A percentile compares a stretch with the other conserved stretches of the same genome.
These are phyloP conservation scores for Acrocephalus scirpaceus DNA, from an alignment of 2,797 vertebrate species.

Conservation along the genomic window DNA sequence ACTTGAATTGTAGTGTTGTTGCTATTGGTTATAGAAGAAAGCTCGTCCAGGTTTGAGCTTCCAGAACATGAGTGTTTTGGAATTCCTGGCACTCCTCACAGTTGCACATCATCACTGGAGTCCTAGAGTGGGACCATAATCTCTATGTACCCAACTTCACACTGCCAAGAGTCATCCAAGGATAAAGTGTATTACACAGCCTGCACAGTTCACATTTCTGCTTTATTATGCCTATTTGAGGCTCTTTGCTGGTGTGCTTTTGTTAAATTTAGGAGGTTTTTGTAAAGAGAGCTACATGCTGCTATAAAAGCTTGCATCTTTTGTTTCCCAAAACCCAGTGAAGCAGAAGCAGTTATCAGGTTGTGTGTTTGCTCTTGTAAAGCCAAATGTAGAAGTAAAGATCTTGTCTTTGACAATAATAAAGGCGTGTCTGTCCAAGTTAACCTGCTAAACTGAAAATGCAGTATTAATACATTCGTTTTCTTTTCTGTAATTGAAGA, in stretches of 20 bases:
- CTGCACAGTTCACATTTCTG: background rate
- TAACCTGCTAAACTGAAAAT: background rate
- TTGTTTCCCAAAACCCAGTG: background rate
- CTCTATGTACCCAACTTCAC: background rate
- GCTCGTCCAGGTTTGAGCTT: background rate
- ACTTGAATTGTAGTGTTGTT: background rate
- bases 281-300: background rate
- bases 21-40: background rate
- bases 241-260: background rate
- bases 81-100: background rate
- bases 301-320: background rate
- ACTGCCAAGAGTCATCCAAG: background rate
- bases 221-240: background rate
- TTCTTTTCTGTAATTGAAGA: background rate
- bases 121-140: background rate
- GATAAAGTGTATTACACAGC: background rate
- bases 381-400: background rate
- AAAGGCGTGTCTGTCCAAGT: background rate
- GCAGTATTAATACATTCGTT: background rate
- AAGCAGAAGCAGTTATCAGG: background rate
- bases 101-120: background rate
- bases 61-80: background rate
- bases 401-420: background rate
- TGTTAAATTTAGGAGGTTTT: background rate
- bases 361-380: background rate